A percentile compares a stretch with the other conserved stretches of the same genome.
phyloP scores from a whole-genome alignment of 2,113 vertebrate genomes.

The Rhabdomys dilectus region DNA sequence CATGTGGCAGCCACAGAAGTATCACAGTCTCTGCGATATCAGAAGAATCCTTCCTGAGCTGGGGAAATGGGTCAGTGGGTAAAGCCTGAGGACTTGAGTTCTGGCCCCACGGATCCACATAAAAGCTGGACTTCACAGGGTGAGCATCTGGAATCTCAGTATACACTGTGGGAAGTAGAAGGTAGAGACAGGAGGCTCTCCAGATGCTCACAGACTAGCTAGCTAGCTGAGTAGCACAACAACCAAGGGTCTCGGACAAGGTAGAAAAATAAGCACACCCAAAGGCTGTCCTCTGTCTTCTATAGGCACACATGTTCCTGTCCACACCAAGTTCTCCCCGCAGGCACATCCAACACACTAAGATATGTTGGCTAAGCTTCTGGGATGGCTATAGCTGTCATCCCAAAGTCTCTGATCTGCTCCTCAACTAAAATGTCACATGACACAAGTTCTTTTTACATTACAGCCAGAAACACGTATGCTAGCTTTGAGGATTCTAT shows the following conservation, averaged over 20 bases:
- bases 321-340: not conserved
- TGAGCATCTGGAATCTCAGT: not conserved
- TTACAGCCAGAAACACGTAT: not conserved
- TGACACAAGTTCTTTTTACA: not conserved
- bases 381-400: accelerated
- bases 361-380: not conserved
- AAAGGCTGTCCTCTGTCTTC: not conserved
- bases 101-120: not conserved
- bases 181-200: not conserved
- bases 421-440: not conserved
- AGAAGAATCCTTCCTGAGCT: not conserved
- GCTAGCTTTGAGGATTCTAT: not conserved
- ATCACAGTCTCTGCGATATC: not conserved
- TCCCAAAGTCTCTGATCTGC: not conserved
- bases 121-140: not conserved
- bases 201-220: not conserved
- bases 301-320: not conserved
- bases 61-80: not conserved
- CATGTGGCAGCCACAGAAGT: accelerated
- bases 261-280: not conserved
- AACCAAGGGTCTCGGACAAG: not conserved
- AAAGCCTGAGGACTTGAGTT: not conserved
- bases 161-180: no score
- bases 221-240: not conserved
- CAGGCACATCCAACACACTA: not conserved